Evolutionary conservation across 2,888 invertebrate species (phyloP), one percentile per base, ranked within the genome.

Genomic region (Thymelicus lineola): DNA sequence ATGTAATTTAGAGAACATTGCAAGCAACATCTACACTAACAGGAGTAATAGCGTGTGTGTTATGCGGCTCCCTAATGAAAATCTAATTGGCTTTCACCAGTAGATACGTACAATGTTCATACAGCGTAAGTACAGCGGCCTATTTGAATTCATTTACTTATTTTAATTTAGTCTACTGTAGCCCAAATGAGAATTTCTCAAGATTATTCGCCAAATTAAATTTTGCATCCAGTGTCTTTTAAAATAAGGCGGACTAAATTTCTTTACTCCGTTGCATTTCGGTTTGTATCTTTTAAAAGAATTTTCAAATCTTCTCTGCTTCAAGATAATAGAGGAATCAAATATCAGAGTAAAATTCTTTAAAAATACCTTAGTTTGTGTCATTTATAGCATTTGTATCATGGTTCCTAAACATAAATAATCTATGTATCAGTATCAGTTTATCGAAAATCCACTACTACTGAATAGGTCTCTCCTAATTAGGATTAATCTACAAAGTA

Each of bases 141-240:
- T 58, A 63, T 58, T 69, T 63, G 57, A 36, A 58, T n/a, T 46
- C 14, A 68, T 62, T 68, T 68, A 62, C 63, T 61, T 63, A 68
- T 63, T 62, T 69, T 62, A 48, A 69, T 57, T 69, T 69, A 57
- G 57, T 36, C 57, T 35, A 61, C 20, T 57, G 62, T 36, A 53
- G n/a, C 3, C 50, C 12, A 57, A 68, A 57, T 42, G 12, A 61
- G 45, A 55, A 61, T 15, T 45, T 36, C 15, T 12, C 36, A 12
- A 53, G 7, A 45, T 15, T 48, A 42, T 53, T 38, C 38, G n/a
- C 20, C 9, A 14, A 48, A 66, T 58, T 12, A 58, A 58, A 65
- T 7, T 38, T 59, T 17, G 59, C 57, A 65, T 46, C 12, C 28
- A 55, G 9, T 7, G 17, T 59, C 7, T 36, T 66, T 6, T 57